Evolutionary conservation across 2,888 invertebrate genomes (phyloP), one percentile per base, ranked within the genome.

Genomic region (Myathropa florea): DNA sequence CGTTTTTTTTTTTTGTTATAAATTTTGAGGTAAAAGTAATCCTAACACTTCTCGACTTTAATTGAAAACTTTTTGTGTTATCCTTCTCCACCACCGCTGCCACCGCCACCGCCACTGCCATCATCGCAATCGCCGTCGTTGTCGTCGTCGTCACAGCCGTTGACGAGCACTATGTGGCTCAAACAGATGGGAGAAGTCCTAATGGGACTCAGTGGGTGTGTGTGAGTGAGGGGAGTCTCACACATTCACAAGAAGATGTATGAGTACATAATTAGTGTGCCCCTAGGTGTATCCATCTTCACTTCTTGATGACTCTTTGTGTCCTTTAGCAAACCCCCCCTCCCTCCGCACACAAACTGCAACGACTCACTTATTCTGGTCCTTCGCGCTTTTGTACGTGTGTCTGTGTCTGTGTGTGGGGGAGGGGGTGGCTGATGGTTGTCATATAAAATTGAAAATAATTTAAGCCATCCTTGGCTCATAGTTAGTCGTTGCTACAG

Each of bases 181-280:
- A 70, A 84, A 60, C 84, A 80, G 80, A 65, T 80, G 80, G 68
- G 60, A 71, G 36, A 67, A 53, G 70, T 61, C n/a, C 61, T 73
- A 39, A 65, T 70, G 68, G 23, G 59, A 36, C 33, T 30, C 23
- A 33, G 26, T 9, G 33, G n/a, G 30, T 36, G 63, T 21, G 30
- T 4, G 14, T 18, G 33, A 7, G 26, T 2, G 30, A 36, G 23
- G 6, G 2, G 30, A 36, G 12, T n/a, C 9, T 33, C 28, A n/a
- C 21, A 24, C 39, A 64, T 23, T 53, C 53, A 28, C 6, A 39
- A 60, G 30, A 28, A 60, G 14, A 36, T 33, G 57, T 55, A 36
- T 64, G 67, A 59, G 68, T 70, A 68, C 77, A 82, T 82, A 86
- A 86, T 86, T 82, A 86, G 85, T 82, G 82, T 78, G 60, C 85